Percentiles rank a stretch among this genome's conserved stretches.
phyloP scores from a whole-genome alignment of 2,113 vertebrate genomes.

The Globicephala melas region DNA sequence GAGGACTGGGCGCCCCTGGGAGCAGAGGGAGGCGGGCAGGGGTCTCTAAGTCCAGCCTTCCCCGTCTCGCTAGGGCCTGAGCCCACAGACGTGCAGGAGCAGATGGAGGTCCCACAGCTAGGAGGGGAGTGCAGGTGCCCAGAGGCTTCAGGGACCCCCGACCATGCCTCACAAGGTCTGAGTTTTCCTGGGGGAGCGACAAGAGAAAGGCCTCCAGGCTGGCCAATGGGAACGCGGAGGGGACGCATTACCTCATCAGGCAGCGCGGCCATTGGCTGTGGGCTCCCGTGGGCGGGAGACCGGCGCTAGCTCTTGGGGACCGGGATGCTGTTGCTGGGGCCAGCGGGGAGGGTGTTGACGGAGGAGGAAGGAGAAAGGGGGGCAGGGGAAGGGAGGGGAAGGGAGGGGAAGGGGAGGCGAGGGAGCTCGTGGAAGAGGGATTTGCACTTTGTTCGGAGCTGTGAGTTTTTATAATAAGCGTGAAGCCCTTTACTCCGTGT shows the following conservation, averaged over 20 bases:
- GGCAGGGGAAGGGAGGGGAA: not conserved
- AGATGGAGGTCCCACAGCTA: too few species aligned
- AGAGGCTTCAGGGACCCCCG: not conserved
- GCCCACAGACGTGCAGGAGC: not conserved
- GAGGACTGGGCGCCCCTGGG: not conserved
- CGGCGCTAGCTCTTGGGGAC: rapidly evolving
- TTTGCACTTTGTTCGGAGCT: not conserved
- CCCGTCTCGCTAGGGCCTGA: not conserved
- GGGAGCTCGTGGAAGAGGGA: not conserved
- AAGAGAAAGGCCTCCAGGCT: not conserved
- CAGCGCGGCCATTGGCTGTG: constrained; percentile 43
- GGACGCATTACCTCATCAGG: constrained; percentile 63
- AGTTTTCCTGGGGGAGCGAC: not conserved
- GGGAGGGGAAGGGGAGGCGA: not conserved
- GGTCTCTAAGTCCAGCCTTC: not conserved
- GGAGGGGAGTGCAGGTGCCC: not conserved
- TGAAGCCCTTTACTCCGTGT: not conserved
- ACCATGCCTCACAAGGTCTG: rapidly evolving
- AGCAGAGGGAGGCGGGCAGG: not conserved
- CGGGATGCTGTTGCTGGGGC: not conserved
- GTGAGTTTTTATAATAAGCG: not conserved
- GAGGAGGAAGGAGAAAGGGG: not conserved
- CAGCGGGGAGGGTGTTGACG: not conserved
- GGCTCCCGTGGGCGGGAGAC: not conserved
- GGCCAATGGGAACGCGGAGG: constrained; percentile 41